A percentile compares a stretch with the other conserved stretches of the same genome.
Evolutionary conservation across 2,797 vertebrate genomes (phyloP).

Genomic region (Platyrinchus mystaceus): DNA sequence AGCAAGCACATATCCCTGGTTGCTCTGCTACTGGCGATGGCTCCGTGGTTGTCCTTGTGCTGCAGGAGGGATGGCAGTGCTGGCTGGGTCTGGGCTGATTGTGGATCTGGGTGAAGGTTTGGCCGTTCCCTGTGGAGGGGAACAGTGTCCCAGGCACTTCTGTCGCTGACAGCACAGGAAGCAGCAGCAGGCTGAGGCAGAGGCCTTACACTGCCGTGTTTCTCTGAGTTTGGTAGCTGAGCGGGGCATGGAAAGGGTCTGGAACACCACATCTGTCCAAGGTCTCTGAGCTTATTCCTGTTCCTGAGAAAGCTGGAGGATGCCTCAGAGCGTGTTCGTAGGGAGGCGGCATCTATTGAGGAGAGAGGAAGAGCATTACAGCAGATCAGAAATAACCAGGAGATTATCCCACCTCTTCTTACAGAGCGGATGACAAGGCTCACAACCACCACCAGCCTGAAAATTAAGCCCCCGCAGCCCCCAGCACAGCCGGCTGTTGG

Average conservation of each 20-base stretch:
- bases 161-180: background rate
- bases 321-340: conserved; percentile 83
- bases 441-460: background rate
- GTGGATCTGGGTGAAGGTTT: background rate
- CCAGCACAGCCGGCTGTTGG: background rate
- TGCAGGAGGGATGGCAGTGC: background rate
- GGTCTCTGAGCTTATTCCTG: conserved; percentile 39
- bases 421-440: background rate
- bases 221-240: conserved; percentile 22
- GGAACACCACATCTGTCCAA: conserved; percentile 45
- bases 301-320: conserved; percentile 66
- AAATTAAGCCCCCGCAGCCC: background rate
- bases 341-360: conserved; percentile 81
- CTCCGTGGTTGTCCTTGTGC: background rate
- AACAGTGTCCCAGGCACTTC: background rate
- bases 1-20: rapidly evolving
- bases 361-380: conserved; percentile 12
- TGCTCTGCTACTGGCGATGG: rapidly evolving
- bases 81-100: background rate
- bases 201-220: conserved; percentile 1
- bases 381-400: background rate
- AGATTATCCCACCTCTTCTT: background rate
- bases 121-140: background rate
- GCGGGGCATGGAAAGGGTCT: conserved; percentile 32
- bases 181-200: background rate